A percentile compares a stretch with the other conserved stretches of the same genome.
Evolutionary conservation across 1,140 invertebrate genomes (phyloP).

Genomic region (Eueides isabella): DNA sequence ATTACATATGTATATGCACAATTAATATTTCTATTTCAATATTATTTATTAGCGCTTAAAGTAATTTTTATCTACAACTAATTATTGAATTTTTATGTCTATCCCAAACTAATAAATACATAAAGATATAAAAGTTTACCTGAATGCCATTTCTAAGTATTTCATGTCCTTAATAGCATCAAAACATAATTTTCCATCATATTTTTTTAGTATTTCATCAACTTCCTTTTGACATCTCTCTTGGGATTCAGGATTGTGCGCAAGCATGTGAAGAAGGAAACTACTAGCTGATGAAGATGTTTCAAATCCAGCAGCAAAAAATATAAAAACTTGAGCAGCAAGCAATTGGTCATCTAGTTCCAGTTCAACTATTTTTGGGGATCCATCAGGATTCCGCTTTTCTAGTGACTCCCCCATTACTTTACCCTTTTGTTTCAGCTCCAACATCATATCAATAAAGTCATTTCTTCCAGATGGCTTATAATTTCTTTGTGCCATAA

Average conservation of each 20-base stretch:
- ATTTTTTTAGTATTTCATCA: constrained; percentile 23
- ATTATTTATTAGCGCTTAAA: too few relatives aligned
- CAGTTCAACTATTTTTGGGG: constrained; percentile 18
- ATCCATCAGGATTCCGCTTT: constrained; percentile 21
- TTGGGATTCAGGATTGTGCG: constrained; percentile 25
- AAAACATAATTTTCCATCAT: constrained; percentile 29
- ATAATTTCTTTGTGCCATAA: constrained; percentile 27
- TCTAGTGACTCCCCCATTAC: constrained; percentile 31
- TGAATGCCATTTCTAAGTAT: constrained; percentile 36
- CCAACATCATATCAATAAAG: constrained; percentile 33
- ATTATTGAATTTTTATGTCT: too few relatives aligned
- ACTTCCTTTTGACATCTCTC: constrained; percentile 29
- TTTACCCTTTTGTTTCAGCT: constrained; percentile 28
- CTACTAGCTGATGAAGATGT: constrained; percentile 33
- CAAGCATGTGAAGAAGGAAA: constrained; percentile 24
- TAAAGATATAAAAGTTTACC: constrained; percentile 14
- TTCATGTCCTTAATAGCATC: constrained; percentile 36
- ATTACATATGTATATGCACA: too few relatives aligned
- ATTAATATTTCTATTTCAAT: too few relatives aligned
- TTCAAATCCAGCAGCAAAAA: constrained; percentile 33
- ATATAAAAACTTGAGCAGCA: constrained; percentile 30
- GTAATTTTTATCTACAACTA: too few relatives aligned
- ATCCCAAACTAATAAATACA: too few relatives aligned
- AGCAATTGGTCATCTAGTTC: constrained; percentile 27
- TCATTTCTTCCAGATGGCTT: constrained; percentile 32